Conservation (phyloP, 2,888 invertebrate species). For the Scaptomyza tumidula region DNA sequence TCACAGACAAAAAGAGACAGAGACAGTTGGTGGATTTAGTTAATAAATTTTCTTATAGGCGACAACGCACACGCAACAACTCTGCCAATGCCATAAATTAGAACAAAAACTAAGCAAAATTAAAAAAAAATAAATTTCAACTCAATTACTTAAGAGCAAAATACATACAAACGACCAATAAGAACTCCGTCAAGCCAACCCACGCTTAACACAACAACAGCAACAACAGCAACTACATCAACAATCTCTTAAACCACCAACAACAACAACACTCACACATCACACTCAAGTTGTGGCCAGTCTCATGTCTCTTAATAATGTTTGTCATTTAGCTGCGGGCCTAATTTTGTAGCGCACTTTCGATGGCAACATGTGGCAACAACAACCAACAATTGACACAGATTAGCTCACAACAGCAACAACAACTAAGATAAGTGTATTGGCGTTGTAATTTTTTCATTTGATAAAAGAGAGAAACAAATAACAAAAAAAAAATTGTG, state of each 20-base stretch:
- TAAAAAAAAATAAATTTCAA: slow-evolving; percentile 23
- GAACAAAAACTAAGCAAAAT: slow-evolving; percentile 49
- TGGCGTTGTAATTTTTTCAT: slow-evolving; percentile 65
- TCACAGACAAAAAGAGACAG: slow-evolving; percentile 6
- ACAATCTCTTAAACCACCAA: slow-evolving; percentile 1
- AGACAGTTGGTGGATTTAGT: slow-evolving; percentile 12
- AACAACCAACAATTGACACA: slow-evolving; percentile 58
- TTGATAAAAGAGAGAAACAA: slow-evolving; percentile 61
- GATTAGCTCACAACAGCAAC: slow-evolving; percentile 43
- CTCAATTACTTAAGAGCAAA: slow-evolving; percentile 41
- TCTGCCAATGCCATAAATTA: slow-evolving; percentile 56
- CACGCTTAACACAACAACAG: slow-evolving; percentile 21
- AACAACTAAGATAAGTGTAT: slow-evolving; percentile 45
- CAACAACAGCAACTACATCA: slow-evolving; percentile 32
- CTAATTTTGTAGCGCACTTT: slow-evolving; percentile 62
- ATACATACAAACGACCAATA: slow-evolving; percentile 28
- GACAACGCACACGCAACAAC: slow-evolving; percentile 67
- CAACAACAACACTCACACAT: slow-evolving; percentile 31
- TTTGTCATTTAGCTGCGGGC: slow-evolving; percentile 58
- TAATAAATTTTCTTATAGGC: slow-evolving; percentile 34
- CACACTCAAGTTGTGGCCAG: slow-evolving; percentile 41
- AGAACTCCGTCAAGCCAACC: slow-evolving; percentile 38
- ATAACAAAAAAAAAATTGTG: slow-evolving; percentile 67
- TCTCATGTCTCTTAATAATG: slow-evolving; percentile 42
- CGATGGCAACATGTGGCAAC: slow-evolving; percentile 61